A percentile compares a stretch with the other conserved stretches of the same genome.
Evolutionary conservation across 1,140 invertebrate species (phyloP).

Genomic region (Plectrocnemia conspersa): DNA sequence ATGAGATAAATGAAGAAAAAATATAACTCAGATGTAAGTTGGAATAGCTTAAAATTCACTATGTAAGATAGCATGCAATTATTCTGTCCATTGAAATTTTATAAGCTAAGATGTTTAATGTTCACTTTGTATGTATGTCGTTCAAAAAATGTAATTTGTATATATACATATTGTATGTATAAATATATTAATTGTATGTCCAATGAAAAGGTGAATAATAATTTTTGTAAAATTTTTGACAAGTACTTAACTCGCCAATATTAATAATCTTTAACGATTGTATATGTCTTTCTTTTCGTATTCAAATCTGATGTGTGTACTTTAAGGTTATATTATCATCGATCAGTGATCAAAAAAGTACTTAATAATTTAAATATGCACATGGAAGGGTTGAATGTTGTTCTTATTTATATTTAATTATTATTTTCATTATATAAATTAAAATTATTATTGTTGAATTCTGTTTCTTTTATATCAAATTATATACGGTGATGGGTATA

Average conservation of each 20-base stretch:
- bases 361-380: conserved; percentile 25
- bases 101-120: conserved; percentile 27
- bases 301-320: too few relatives aligned
- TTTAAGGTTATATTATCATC: too few relatives aligned
- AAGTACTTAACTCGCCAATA: neutral
- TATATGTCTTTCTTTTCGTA: too few relatives aligned
- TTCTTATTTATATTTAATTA: too few relatives aligned
- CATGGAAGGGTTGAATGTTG: conserved; percentile 10
- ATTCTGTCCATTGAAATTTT: conserved; percentile 36
- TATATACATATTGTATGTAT: conserved; percentile 18
- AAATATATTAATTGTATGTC: conserved; percentile 4
- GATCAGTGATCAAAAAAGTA: too few relatives aligned
- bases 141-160: conserved; percentile 22
- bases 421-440: conserved; percentile 2
- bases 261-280: too few relatives aligned
- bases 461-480: too few relatives aligned
- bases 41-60: conserved; percentile 31
- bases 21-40: conserved; percentile 26
- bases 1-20: conserved; percentile 30
- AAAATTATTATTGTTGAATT: neutral
- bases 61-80: conserved; percentile 36
- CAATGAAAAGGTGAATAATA: conserved; percentile 1
- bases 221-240: neutral
- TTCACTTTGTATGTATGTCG: conserved; percentile 20
- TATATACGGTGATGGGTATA: too few relatives aligned